Evolutionary conservation across 2,888 invertebrate species (phyloP).

Genomic region (Diogma glabrata): DNA sequence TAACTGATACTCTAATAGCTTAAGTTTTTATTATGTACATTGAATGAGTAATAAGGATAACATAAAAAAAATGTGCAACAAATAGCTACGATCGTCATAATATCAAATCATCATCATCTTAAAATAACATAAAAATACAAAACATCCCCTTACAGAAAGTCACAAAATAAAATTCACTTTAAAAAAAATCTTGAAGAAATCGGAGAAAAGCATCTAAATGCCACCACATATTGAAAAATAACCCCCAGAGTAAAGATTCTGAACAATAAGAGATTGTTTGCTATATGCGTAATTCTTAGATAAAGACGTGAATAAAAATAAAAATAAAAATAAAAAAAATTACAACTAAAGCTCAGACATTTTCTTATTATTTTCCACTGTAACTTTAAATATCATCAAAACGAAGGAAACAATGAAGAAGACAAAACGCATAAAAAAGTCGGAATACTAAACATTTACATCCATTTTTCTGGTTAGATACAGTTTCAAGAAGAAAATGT

Average conservation of each 20-base stretch:
- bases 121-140: slow-evolving; percentile 8
- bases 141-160: not conserved
- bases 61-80: slow-evolving; percentile 13
- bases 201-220: not conserved
- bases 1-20: slow-evolving; percentile 1
- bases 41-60: slow-evolving; percentile 9
- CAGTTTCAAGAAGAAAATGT: slow-evolving; percentile 6
- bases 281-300: slow-evolving; percentile 16
- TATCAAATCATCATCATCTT: slow-evolving; percentile 13
- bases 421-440: slow-evolving; percentile 11
- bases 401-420: slow-evolving; percentile 1
- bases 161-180: not conserved
- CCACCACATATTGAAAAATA: slow-evolving; percentile 9
- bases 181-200: not conserved
- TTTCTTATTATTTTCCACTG: slow-evolving; percentile 7
- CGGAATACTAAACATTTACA: slow-evolving; percentile 14
- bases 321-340: slow-evolving; percentile 12
- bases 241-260: slow-evolving; percentile 12
- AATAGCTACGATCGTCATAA: slow-evolving; percentile 16
- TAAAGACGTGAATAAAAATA: slow-evolving; percentile 17
- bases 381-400: not conserved
- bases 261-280: not conserved
- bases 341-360: slow-evolving; percentile 1
- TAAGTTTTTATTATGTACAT: slow-evolving; percentile 1
- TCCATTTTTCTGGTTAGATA: not conserved